phyloP scores from a whole-genome alignment of 2,888 invertebrate genomes.

The Thalpophila matura region DNA sequence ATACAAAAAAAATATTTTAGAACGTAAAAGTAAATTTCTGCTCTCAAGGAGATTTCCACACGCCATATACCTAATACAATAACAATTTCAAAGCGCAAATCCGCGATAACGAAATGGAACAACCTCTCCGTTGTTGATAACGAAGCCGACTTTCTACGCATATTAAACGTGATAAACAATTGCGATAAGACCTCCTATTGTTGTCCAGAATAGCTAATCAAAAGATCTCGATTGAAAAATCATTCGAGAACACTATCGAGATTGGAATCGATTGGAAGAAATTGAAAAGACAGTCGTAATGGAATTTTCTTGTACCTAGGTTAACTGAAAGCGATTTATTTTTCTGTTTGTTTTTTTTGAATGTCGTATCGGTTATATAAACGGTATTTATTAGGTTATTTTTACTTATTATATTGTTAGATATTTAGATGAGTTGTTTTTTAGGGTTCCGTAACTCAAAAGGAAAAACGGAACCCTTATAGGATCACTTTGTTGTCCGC shows the following conservation, averaged over 20 bases:
- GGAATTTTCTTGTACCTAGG: slow-evolving; percentile 37
- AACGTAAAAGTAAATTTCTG: slow-evolving; percentile 44
- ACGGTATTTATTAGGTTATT: neutral
- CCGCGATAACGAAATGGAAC: slow-evolving; percentile 87
- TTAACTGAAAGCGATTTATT: slow-evolving; percentile 17
- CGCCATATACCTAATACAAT: slow-evolving; percentile 86
- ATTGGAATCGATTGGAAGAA: slow-evolving; percentile 65
- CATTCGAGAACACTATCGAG: slow-evolving; percentile 73
- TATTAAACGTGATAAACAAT: slow-evolving; percentile 87
- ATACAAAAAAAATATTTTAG: slow-evolving; percentile 25
- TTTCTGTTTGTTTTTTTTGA: neutral
- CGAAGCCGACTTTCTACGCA: slow-evolving; percentile 85
- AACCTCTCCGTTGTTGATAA: slow-evolving; percentile 78
- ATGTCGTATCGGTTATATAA: slow-evolving; percentile 9
- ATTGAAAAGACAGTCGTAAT: slow-evolving; percentile 59
- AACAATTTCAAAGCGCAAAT: slow-evolving; percentile 80
- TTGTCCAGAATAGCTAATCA: slow-evolving; percentile 84
- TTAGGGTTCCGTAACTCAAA: no score
- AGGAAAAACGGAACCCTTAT: no score
- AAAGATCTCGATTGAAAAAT: slow-evolving; percentile 86
- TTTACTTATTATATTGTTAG: slow-evolving; percentile 8
- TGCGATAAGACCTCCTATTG: slow-evolving; percentile 83
- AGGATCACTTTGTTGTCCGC: no score
- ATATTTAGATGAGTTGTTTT: slow-evolving; percentile 6
- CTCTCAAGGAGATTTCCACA: slow-evolving; percentile 77